Base-by-base conservation (phyloP, 2,888 invertebrate genomes). In the Torymus tubicola region DNA sequence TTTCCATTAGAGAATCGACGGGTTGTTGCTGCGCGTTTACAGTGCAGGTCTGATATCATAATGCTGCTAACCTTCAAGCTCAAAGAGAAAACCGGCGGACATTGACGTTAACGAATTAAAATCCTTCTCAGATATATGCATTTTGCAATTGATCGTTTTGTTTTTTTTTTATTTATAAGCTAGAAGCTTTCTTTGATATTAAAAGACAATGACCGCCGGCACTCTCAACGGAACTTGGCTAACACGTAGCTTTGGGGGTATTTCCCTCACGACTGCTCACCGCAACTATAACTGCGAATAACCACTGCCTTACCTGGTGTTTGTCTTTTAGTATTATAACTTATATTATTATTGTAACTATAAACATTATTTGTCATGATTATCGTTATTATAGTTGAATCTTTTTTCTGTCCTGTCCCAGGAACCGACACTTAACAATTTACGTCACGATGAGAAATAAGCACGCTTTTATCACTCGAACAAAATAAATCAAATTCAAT, bases 201-300 rank as follows among this genome's bases (percentile, higher is more conserved):
- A 10, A 13, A 14, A 12, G 24, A 73, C 21, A 72, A 64, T 12
- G 52, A 52, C 14, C 61, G 75, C 82, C 85, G 82, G 82, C 78
- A 76, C 82, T 86, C 86, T 87, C 86, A 80, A 84, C 84, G 87
- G 88, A 86, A 85, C 87, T 90, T 89, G 89, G 90, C 90, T 90
- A 90, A 90, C 90, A 90, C 90, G 90, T 90, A 90, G 90, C 90
- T 90, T 89, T 87, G 89, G 88, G 90, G 90, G 89, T 87, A 87
- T 89, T 87, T 89, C 90, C 90, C 90, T 90, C 90, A 90, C 89
- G 85, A 90, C 90, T 90, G 90, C 90, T 90, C 90, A 90, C 90
- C 90, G 90, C 90, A 90, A 90, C 90, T 90, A 90, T 90, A 90
- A 90, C 90, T 89, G 88, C 89, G 88, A 90, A 90, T 90, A 90